Evolutionary conservation across 2,888 invertebrate species (phyloP).

Genomic region (Drymonia ruficornis): DNA sequence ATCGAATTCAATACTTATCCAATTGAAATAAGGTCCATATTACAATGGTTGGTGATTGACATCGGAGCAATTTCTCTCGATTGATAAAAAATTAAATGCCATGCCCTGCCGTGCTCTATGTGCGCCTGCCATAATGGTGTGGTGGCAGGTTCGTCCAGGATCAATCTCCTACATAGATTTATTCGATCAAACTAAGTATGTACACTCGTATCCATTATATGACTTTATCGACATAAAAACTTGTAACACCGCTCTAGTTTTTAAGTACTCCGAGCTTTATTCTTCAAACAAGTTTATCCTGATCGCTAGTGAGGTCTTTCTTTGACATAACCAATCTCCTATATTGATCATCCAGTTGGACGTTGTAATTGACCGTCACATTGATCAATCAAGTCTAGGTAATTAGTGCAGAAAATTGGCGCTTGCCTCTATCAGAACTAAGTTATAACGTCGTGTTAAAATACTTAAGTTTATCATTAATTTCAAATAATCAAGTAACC

Average conservation of each 20-base stretch:
- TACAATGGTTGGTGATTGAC: no score
- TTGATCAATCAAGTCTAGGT: not conserved
- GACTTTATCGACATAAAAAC: conserved; percentile 20
- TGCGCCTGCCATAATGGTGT: no score
- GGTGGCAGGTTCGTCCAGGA: no score
- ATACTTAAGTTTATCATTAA: no score
- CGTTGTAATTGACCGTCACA: not conserved
- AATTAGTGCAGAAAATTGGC: not conserved
- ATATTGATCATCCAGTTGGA: not conserved
- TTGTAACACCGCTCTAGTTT: conserved; percentile 34
- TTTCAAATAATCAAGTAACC: not conserved
- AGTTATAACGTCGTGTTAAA: not conserved
- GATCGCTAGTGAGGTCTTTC: conserved; percentile 8
- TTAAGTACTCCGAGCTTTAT: conserved; percentile 22
- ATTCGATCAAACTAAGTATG: not conserved
- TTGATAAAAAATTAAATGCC: no score
- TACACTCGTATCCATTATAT: not conserved
- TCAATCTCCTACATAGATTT: no score
- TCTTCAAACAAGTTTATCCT: conserved; percentile 21
- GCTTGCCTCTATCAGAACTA: not conserved
- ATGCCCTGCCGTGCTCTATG: no score
- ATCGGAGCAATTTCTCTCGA: no score
- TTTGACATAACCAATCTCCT: not conserved
- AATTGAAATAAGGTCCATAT: no score
- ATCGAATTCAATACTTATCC: no score